A percentile compares a stretch with the other conserved stretches of the same genome.
Evolutionary conservation across 2,888 invertebrate genomes (phyloP).

Genomic region (Drosophila antonietae): DNA sequence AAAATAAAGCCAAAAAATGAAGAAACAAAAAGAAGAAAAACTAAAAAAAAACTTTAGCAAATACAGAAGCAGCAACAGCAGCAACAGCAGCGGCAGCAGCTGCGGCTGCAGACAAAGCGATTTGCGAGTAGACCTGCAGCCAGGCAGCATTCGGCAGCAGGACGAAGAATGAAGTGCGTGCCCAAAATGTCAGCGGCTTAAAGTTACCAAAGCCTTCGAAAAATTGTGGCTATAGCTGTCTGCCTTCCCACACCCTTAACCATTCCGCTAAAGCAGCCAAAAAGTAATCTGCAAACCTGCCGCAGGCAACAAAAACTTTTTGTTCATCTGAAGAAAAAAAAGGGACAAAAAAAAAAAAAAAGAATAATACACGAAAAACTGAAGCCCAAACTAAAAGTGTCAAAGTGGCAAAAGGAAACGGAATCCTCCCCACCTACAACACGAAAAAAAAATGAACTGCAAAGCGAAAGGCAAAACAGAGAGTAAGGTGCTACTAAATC

Average conservation of each 20-base stretch:
- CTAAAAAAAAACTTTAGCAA: constrained; percentile 39
- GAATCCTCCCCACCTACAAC: constrained; percentile 15
- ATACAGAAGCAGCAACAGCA: constrained; percentile 27
- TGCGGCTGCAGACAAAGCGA: constrained; percentile 49
- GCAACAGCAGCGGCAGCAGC: not conserved
- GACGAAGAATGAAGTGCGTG: constrained; percentile 61
- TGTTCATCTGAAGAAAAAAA: constrained; percentile 25
- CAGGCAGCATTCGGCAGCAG: constrained; percentile 16
- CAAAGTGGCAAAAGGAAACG: constrained; percentile 70
- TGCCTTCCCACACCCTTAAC: not conserved
- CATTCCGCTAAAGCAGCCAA: constrained; percentile 39
- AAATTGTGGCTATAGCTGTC: constrained; percentile 27
- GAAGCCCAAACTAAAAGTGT: constrained; percentile 72
- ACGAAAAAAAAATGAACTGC: constrained; percentile 1
- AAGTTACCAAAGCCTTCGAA: constrained; percentile 62
- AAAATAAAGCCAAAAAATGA: constrained; percentile 2
- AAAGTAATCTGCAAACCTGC: constrained; percentile 73
- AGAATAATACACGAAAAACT: constrained; percentile 34
- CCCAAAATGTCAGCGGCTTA: constrained; percentile 77
- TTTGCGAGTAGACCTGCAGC: constrained; percentile 42
- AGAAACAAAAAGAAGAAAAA: constrained; percentile 7
- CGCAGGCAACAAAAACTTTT: constrained; percentile 71
- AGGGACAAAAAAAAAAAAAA: constrained; percentile 10
- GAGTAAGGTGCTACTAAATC: constrained; percentile 61
- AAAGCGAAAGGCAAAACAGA: constrained; percentile 10